Conservation (phyloP, 2,113 vertebrate genomes). For the Zapornia atra region DNA sequence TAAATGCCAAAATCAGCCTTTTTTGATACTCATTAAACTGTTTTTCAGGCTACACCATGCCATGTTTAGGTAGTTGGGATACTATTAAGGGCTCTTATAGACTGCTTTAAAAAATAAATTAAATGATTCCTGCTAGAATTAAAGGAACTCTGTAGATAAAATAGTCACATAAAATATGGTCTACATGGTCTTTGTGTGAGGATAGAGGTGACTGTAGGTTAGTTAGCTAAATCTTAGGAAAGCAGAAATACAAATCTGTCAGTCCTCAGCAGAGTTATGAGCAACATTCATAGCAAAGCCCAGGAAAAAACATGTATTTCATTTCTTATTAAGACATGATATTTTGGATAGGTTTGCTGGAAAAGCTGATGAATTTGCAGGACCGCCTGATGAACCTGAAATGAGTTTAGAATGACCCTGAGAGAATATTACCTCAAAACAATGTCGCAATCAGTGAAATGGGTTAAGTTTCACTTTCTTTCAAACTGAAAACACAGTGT, state of each 20-base stretch:
- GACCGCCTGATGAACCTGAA: background rate
- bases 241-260: background rate
- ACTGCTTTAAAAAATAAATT: background rate
- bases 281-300: background rate
- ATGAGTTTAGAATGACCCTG: background rate
- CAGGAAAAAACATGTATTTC: background rate
- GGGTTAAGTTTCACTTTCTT: background rate
- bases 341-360: background rate
- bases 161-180: background rate
- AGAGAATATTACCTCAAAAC: background rate
- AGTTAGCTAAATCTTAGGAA: background rate
- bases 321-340: background rate
- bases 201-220: background rate
- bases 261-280: background rate
- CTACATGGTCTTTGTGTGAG: background rate
- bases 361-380: background rate
- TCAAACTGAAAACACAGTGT: background rate
- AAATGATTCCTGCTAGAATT: background rate
- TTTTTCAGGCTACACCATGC: background rate
- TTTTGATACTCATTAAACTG: background rate
- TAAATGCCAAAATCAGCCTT: background rate
- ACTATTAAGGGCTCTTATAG: background rate
- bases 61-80: background rate
- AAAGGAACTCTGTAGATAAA: background rate
- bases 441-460: background rate